Conservation (phyloP, 2,113 vertebrate genomes). For the Garra rufa region DNA sequence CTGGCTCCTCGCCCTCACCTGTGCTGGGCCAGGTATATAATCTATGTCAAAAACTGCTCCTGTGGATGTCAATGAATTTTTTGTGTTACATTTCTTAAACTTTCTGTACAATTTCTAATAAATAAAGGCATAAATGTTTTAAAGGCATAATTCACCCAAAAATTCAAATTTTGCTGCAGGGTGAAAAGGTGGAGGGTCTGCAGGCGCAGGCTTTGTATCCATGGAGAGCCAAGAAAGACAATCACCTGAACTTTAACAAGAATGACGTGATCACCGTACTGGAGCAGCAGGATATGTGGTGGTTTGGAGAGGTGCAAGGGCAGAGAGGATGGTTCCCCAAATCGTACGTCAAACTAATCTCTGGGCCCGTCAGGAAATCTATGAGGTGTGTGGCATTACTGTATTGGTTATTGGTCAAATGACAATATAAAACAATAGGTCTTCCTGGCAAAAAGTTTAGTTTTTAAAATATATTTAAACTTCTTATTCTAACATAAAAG, state of each 20-base stretch:
- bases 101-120: background rate
- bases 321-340: constrained; percentile 99
- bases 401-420: background rate
- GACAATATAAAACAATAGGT: too few species aligned
- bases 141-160: too few species aligned
- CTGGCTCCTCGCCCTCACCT: constrained; percentile 94
- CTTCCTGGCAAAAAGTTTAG: too few species aligned
- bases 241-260: constrained; percentile 99
- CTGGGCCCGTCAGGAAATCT: constrained; percentile 87
- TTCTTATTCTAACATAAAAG: too few species aligned
- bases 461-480: too few species aligned
- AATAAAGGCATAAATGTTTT: background rate
- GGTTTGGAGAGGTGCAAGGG: constrained; percentile 97
- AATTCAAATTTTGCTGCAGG: constrained; percentile 70
- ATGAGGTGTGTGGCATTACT: constrained; percentile 74
- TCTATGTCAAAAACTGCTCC: background rate
- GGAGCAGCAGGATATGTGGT: constrained; percentile 99
- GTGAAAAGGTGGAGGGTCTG: constrained; percentile 96
- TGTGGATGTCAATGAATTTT: background rate
- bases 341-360: constrained; percentile 98
- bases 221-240: constrained; percentile 98
- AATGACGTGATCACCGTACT: constrained; percentile 94
- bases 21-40: constrained; percentile 90
- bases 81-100: background rate
- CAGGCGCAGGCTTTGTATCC: constrained; percentile 97